phyloP scores from a whole-genome alignment of 2,888 invertebrate genomes.

The Caradrina clavipalpis region DNA sequence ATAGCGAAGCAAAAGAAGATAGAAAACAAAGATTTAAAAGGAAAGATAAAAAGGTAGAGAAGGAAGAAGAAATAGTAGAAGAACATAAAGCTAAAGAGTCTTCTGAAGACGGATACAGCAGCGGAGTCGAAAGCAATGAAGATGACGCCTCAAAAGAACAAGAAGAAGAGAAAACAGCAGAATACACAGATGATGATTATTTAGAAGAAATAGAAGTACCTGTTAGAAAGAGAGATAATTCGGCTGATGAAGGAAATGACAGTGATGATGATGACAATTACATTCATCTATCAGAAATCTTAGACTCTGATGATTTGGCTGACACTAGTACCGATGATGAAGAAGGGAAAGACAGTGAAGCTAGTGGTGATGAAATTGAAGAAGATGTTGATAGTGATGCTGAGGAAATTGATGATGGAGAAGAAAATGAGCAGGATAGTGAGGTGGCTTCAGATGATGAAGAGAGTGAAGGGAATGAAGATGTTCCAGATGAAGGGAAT shows the following conservation, averaged over 20 bases:
- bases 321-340: constrained; percentile 72
- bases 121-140: constrained; percentile 71
- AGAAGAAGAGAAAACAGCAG: constrained; percentile 18
- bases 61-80: constrained; percentile 64
- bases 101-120: constrained; percentile 85
- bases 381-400: constrained; percentile 57
- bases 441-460: constrained; percentile 28
- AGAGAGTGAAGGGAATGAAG: constrained; percentile 45
- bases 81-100: constrained; percentile 72
- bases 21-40: constrained; percentile 46
- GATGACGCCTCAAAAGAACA: constrained; percentile 44
- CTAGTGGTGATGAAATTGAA: constrained; percentile 52
- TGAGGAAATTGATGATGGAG: constrained; percentile 48
- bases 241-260: constrained; percentile 79
- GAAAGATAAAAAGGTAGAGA: constrained; percentile 51
- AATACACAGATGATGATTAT: constrained; percentile 72
- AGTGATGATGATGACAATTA: constrained; percentile 84
- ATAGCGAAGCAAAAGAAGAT: constrained; percentile 35
- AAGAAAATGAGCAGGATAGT: constrained; percentile 24
- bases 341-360: constrained; percentile 41
- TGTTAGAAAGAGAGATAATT: constrained; percentile 74
- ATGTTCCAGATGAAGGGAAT: constrained; percentile 66
- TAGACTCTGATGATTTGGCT: constrained; percentile 81
- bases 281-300: constrained; percentile 83
- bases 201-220: constrained; percentile 84